Base-by-base conservation (phyloP, 2,888 invertebrate genomes). In the Bembecia ichneumoniformis region DNA sequence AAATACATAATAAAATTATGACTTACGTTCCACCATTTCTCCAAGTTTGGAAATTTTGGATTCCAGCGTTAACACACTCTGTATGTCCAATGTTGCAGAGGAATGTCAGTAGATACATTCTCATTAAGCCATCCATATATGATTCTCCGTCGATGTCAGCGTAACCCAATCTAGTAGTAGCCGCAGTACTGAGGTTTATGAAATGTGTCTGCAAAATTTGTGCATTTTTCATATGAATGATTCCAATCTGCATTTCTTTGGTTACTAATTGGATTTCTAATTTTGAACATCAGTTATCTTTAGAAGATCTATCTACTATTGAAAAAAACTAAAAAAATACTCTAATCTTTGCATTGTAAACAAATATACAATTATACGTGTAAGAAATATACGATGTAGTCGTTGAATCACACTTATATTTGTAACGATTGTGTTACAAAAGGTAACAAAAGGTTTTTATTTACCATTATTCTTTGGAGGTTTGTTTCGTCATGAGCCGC, bases 31-130 rank as follows among this genome's bases (percentile, higher is more conserved):
- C 55, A 43, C 68, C 73, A 17, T 54, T 66, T 45, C 58, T 74
- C 88, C 87, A 89, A 14, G 52, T 57, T 1, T 60, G 59, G 66
- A 89, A 90, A 55, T 66, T 64, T 1, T 66, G 52, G 10, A 48
- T 59, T 2, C 81, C 88, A n/a, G 76, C 77, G 10, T 57, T 47
- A 4, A 82, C 52, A 53, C 90, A 90, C 11, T 68, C 62, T 1
- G 65, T 43, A 43, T 89, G 77, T 0, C 77, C 84, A 7, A 82
- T 67, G 44, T 82, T 70, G 54, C 90, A 92, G 0, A 91, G 87
- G 87, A 90, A 90, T 11, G 77, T 70, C 61, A 90, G 80, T 0
- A 91, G 73, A 46, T 89, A 76, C 71, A 82, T 80, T 49, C 91
- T 77, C 40, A 90, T 77, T 36, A 90, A 72, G 52, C 88, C 80